These are phyloP conservation scores for Chondrilla cf. caribensis DNA, from an alignment of 37 sponge, comb jelly and placozoan genomes.

Conservation along the genomic window DNA sequence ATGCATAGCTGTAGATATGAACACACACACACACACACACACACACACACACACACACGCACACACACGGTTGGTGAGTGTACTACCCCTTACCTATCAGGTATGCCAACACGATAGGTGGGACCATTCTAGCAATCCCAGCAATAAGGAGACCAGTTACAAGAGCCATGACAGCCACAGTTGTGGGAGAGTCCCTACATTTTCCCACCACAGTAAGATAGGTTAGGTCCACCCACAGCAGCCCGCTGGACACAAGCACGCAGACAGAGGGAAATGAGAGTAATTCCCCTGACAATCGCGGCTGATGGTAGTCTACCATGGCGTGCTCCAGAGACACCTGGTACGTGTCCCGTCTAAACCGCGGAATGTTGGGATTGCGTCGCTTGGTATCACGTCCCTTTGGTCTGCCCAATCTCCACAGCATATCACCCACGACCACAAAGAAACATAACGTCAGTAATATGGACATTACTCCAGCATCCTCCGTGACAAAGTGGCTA, in stretches of 20 bases:
- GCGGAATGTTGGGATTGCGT: neutral
- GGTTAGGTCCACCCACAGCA: conserved; percentile 58
- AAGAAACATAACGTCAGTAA: neutral
- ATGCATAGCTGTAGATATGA: conserved; percentile 22
- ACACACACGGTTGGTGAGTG: conserved; percentile 35
- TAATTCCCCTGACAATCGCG: neutral
- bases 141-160: conserved; percentile 24
- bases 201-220: conserved; percentile 33
- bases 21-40: conserved; percentile 56
- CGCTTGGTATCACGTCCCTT: neutral
- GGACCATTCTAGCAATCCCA: conserved; percentile 37
- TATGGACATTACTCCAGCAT: neutral
- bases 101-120: conserved; percentile 47
- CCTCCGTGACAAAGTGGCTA: neutral
- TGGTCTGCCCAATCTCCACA: neutral
- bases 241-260: conserved; percentile 34
- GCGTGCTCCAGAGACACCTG: neutral
- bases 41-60: conserved; percentile 46
- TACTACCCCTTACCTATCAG: conserved; percentile 37
- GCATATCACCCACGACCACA: neutral
- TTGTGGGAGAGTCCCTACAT: conserved; percentile 1
- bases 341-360: neutral
- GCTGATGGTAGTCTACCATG: conserved; percentile 1
- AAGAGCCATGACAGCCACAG: neutral
- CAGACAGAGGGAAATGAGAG: conserved; percentile 41